Evolutionary conservation across 2,888 invertebrate species (phyloP).

Genomic region (Cremastinae sp.): DNA sequence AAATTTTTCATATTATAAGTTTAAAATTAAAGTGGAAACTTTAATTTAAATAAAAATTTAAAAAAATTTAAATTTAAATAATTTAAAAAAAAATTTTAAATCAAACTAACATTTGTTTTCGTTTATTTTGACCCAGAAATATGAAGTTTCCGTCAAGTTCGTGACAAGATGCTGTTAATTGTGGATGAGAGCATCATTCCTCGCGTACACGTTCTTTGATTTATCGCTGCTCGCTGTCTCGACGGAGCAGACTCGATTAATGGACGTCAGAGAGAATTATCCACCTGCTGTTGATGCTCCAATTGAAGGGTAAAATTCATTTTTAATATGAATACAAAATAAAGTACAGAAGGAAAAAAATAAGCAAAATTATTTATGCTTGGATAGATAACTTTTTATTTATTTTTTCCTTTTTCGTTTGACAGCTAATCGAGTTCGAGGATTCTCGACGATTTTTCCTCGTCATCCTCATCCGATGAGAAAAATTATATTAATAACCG

Average conservation of each 20-base stretch:
- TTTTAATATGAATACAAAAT: background rate
- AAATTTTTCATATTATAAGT: too few species aligned
- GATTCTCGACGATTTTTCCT: conserved; percentile 3
- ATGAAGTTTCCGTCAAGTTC: too few species aligned
- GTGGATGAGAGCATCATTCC: too few species aligned
- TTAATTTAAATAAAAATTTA: too few species aligned
- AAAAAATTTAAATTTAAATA: too few species aligned
- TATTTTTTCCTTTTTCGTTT: background rate
- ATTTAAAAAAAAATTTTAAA: too few species aligned
- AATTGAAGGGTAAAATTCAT: background rate
- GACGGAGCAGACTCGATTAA: conserved; percentile 9
- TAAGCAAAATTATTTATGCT: too few species aligned
- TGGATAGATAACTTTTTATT: too few species aligned
- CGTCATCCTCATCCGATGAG: conserved; percentile 37
- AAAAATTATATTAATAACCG: conserved; percentile 54
- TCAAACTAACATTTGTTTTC: background rate
- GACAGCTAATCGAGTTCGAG: background rate
- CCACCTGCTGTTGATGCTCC: conserved; percentile 28
- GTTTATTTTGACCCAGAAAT: conserved; percentile 1
- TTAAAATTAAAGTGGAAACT: too few species aligned
- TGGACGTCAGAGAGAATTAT: conserved; percentile 18
- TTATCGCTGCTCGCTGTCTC: background rate
- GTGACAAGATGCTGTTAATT: too few species aligned
- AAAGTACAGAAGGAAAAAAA: background rate
- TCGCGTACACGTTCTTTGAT: background rate